Conservation (phyloP, 2,797 vertebrate genomes). For the Mallotus villosus region DNA sequence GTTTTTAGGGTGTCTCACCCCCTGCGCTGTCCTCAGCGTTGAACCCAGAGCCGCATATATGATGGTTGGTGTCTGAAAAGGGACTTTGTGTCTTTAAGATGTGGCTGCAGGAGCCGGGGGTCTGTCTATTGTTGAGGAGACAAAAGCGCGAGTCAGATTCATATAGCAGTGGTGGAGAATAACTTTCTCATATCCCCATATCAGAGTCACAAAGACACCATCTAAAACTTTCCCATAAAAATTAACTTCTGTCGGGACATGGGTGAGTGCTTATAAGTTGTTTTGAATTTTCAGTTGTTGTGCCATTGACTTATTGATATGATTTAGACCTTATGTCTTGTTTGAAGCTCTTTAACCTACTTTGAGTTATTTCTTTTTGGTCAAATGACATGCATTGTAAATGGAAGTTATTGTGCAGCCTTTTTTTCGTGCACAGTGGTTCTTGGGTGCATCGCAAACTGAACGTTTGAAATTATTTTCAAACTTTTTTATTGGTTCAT, state of each 20-base stretch:
- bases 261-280: conserved; percentile 71
- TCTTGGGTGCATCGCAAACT: conserved; percentile 54
- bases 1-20: conserved; percentile 38
- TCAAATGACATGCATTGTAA: not conserved
- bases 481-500: conserved; percentile 19
- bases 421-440: conserved; percentile 24
- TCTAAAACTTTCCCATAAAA: conserved; percentile 69
- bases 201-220: conserved; percentile 71
- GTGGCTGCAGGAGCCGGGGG: conserved; percentile 68
- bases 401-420: not conserved
- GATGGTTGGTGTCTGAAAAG: conserved; percentile 76
- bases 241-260: conserved; percentile 72
- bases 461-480: conserved; percentile 43
- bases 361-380: not conserved
- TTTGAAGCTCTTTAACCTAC: not conserved
- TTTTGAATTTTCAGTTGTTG: not conserved
- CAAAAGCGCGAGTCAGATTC: conserved; percentile 80
- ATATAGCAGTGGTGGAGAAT: conserved; percentile 79
- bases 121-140: conserved; percentile 83
- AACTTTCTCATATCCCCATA: conserved; percentile 80
- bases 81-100: conserved; percentile 84
- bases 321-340: not conserved
- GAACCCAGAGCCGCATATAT: conserved; percentile 60
- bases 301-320: not conserved
- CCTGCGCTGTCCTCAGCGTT: conserved; percentile 39